Percentiles rank a stretch among this genome's conserved stretches.
These are phyloP conservation scores for Columba guinea DNA, from an alignment of 2,797 vertebrate species.

Conservation along the genomic window DNA sequence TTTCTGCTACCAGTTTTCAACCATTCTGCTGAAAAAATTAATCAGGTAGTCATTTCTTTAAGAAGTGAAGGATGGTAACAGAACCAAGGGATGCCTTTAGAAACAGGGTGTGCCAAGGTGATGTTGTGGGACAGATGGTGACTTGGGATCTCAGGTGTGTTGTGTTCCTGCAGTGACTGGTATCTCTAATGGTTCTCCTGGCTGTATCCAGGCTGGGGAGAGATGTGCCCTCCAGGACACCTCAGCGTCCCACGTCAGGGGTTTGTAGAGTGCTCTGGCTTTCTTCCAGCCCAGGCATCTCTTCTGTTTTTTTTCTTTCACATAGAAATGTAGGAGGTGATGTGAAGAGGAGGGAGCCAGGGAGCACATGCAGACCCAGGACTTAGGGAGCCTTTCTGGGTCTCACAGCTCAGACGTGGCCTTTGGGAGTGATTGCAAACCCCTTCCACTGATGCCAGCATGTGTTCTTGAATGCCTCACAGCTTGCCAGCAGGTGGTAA, in stretches of 20 bases:
- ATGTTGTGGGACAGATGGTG: rapidly evolving
- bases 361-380: neutral
- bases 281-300: neutral
- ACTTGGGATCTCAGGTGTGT: neutral
- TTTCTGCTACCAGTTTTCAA: neutral
- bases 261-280: neutral
- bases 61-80: neutral
- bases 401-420: neutral
- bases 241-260: neutral
- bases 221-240: neutral
- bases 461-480: neutral
- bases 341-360: neutral
- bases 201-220: neutral
- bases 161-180: neutral
- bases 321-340: rapidly evolving
- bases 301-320: neutral
- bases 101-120: neutral
- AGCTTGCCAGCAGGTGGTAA: neutral
- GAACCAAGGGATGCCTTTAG: neutral
- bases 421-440: neutral
- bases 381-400: neutral
- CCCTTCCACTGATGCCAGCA: neutral
- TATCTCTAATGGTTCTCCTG: neutral
- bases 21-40: neutral
- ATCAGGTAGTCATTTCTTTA: neutral